A percentile compares a stretch with the other conserved stretches of the same genome.
Evolutionary conservation across 30 jellyfish, hydroid and myxozoan species (phyloP).

Genomic region (Turritopsis rubra): DNA sequence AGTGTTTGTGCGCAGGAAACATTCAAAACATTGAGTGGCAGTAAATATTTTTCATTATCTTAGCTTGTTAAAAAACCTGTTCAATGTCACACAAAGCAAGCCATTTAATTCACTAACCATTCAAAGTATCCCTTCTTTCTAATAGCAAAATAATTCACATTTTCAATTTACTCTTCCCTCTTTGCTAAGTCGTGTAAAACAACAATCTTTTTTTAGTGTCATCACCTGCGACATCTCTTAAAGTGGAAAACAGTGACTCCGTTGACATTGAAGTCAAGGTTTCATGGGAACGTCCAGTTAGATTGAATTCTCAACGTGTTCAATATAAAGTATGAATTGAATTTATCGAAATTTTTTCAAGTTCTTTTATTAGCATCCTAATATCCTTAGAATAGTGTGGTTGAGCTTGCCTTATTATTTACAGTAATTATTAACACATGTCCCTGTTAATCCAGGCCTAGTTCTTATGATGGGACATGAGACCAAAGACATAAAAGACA

Average conservation of each 20-base stretch:
- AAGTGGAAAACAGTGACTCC: slow-evolving; percentile 18
- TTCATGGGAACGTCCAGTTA: slow-evolving; percentile 38
- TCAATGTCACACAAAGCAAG: background rate
- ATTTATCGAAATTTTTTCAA: background rate
- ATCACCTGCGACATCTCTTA: slow-evolving; percentile 21
- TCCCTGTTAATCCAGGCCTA: no score
- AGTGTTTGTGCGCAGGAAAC: slow-evolving; percentile 25
- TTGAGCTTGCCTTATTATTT: no score
- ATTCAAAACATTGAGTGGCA: background rate
- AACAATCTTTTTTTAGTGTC: slow-evolving; percentile 37
- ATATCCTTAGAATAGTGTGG: no score
- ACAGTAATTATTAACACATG: no score
- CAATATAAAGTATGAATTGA: slow-evolving; percentile 38
- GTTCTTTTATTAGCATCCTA: no score
- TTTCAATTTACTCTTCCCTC: no score
- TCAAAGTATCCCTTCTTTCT: no score
- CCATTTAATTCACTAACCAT: no score
- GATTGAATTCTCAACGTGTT: slow-evolving; percentile 35
- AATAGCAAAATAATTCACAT: no score
- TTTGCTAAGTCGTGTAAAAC: no score
- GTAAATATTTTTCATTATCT: background rate
- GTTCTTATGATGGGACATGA: no score
- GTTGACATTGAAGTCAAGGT: slow-evolving; percentile 29
- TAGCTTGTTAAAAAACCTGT: background rate
- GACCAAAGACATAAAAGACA: no score